Base-by-base conservation (phyloP, 1,140 invertebrate species). In the Apis cerana region DNA sequence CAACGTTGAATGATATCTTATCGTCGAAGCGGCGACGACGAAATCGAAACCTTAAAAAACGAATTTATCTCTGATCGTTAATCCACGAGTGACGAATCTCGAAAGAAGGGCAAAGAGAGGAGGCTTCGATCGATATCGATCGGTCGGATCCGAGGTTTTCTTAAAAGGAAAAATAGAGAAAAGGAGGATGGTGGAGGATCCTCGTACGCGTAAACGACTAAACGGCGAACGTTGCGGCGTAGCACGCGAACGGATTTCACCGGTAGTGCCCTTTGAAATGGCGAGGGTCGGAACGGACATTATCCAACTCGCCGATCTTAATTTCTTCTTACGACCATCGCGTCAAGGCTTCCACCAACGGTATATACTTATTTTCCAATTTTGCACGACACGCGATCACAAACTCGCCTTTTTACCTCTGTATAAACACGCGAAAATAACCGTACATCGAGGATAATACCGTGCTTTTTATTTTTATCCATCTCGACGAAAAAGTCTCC, bases 261-360 rank as follows among this genome's bases (percentile, higher is more conserved):
- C 71, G 7, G 33, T 7, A 43, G 33, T 75, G 58, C 59, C 79
- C 72, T 70, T 54, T 75, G n/a, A 81, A 86, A 85, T 65, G 68
- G 61, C 50, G 58, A 8, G 48, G 77, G 68, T 80, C 70, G 59
- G 3, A 27, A 71, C 59, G 19, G 65, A 80, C 85, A 54, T 78
- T 85, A 86, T 85, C 85, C 79, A n/a, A 33, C 21, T 61, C 10
- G 69, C 65, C 80, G 48, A 86, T 86, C 85, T 86, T 86, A 85
- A 85, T 86, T 86, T 82, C 85, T 78, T 61, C 84, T 82, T 85
- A 69, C 69, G 43, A 67, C n/a, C 17, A 69, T n/a, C 33, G 61
- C 84, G 74, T 70, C 85, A 86, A 86, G 85, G 85, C 72, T 82
- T 52, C 75, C 58, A 54, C 56, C 65, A 33, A 27, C 23, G 7